A percentile compares a stretch with the other conserved stretches of the same genome.
These are phyloP conservation scores for Hucho hucho DNA, from an alignment of 2,113 vertebrate species.

Conservation along the genomic window DNA sequence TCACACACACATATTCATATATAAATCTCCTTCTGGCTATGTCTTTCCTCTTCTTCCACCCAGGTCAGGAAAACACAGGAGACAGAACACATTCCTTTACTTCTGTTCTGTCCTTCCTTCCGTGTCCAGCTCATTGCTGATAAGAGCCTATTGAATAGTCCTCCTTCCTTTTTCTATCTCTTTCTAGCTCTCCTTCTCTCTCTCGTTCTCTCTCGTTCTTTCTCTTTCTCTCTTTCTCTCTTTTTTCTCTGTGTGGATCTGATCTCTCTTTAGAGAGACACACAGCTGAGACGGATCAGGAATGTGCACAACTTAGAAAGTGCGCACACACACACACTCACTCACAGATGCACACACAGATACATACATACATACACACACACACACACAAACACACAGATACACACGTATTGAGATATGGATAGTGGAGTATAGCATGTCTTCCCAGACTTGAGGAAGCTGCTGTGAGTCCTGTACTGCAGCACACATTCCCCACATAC, in stretches of 20 bases:
- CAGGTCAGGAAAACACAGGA: too few relatives aligned
- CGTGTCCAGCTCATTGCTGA: too few relatives aligned
- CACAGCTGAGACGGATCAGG: too few relatives aligned
- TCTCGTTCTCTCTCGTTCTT: too few relatives aligned
- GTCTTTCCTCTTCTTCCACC: too few relatives aligned
- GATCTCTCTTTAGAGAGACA: too few relatives aligned
- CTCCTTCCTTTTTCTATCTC: neutral
- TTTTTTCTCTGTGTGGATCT: too few relatives aligned
- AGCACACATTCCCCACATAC: constrained; percentile 37
- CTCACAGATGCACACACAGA: neutral
- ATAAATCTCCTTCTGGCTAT: too few relatives aligned
- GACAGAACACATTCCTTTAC: too few relatives aligned
- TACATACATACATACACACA: neutral
- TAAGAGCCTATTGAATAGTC: neutral
- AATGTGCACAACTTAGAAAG: neutral
- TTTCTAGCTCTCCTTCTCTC: neutral
- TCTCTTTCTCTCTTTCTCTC: neutral
- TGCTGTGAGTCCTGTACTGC: too few relatives aligned
- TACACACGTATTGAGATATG: constrained; percentile 19
- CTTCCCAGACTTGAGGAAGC: neutral
- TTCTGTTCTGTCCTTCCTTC: too few relatives aligned
- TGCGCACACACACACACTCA: neutral
- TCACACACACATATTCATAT: too few relatives aligned
- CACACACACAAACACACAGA: neutral
- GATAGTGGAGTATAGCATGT: constrained; percentile 17